Conservation (phyloP, 2,888 invertebrate species). For the Ferdinandea cuprea region DNA sequence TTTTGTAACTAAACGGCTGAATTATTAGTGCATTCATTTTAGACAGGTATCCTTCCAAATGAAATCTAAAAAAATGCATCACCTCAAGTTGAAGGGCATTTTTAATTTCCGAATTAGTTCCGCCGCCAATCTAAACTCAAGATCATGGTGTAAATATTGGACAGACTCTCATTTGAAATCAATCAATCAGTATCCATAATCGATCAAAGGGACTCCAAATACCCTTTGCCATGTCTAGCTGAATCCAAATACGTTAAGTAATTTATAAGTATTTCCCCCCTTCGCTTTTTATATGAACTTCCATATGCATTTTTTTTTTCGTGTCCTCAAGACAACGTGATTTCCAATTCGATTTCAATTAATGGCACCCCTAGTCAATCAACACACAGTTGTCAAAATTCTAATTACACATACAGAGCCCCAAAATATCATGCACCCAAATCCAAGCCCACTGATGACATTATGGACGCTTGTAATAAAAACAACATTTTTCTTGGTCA, state of each 20-base stretch:
- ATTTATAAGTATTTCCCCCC: constrained; percentile 62
- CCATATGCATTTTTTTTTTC: constrained; percentile 19
- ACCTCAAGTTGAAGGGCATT: constrained; percentile 2
- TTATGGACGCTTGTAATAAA: constrained; percentile 40
- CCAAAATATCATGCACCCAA: constrained; percentile 45
- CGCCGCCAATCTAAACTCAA: not conserved
- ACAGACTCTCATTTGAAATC: constrained; percentile 39
- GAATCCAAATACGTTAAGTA: constrained; percentile 61
- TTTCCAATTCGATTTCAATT: constrained; percentile 75
- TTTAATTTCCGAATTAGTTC: not conserved
- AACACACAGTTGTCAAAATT: constrained; percentile 67
- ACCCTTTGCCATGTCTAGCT: constrained; percentile 11
- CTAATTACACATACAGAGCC: constrained; percentile 73
- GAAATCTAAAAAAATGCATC: too few relatives aligned
- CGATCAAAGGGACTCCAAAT: constrained; percentile 58
- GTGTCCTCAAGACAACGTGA: constrained; percentile 48
- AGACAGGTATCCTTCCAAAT: too few relatives aligned
- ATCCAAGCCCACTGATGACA: constrained; percentile 53
- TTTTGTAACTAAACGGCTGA: too few relatives aligned
- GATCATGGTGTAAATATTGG: not conserved
- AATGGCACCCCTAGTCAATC: constrained; percentile 50
- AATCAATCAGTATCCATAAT: constrained; percentile 62
- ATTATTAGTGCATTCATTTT: too few relatives aligned
- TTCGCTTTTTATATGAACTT: constrained; percentile 38
- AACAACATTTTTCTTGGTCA: constrained; percentile 63